A percentile compares a stretch with the other conserved stretches of the same genome.
These are phyloP conservation scores for Gymnorhina tibicen DNA, from an alignment of 2,113 vertebrate species.

Conservation along the genomic window DNA sequence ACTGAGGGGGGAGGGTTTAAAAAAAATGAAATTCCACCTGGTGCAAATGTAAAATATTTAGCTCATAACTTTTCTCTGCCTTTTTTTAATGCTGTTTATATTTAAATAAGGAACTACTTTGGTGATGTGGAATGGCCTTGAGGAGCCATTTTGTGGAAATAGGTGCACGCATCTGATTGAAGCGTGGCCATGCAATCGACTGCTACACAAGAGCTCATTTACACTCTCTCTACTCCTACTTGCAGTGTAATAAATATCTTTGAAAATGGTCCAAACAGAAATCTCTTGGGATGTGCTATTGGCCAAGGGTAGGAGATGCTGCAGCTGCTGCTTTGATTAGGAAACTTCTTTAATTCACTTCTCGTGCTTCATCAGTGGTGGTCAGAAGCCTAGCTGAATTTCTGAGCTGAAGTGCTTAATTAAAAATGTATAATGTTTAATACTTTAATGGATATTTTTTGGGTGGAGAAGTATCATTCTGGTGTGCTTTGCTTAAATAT, in stretches of 20 bases:
- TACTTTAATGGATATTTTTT: neutral
- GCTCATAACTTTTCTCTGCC: neutral
- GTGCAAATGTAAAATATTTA: neutral
- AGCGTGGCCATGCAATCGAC: neutral
- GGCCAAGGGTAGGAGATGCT: slow-evolving; percentile 13
- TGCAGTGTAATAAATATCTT: neutral
- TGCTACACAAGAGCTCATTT: neutral
- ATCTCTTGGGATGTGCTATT: neutral
- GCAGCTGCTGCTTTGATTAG: slow-evolving; percentile 43
- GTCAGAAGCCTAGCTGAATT: neutral
- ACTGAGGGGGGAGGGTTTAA: neutral
- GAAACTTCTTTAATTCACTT: slow-evolving; percentile 25
- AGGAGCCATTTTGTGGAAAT: slow-evolving; percentile 61
- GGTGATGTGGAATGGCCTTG: neutral
- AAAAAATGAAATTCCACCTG: neutral
- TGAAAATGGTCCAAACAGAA: neutral
- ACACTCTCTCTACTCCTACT: neutral
- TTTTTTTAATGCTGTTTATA: neutral
- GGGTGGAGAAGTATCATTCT: neutral
- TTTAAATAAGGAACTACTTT: neutral
- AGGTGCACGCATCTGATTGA: neutral
- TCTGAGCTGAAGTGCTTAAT: neutral
- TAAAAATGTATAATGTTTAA: neutral
- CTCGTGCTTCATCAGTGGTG: neutral
- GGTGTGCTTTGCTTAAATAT: neutral